Conservation (phyloP, 2,888 invertebrate species). For the Noctua janthe region DNA sequence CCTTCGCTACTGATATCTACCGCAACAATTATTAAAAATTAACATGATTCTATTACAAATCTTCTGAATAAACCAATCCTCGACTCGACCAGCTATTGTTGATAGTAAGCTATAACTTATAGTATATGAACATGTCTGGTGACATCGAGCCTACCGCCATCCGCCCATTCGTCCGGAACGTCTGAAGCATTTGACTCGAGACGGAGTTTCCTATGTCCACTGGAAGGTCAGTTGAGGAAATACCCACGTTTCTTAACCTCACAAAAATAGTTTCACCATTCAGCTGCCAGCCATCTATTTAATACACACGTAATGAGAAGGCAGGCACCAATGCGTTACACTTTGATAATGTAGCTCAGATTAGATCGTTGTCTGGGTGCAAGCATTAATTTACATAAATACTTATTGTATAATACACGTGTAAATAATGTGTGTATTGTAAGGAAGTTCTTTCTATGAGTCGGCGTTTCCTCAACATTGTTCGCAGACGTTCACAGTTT, state of each 20-base stretch:
- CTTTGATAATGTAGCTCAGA: conserved; percentile 44
- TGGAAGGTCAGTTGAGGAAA: conserved; percentile 81
- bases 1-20: too few species aligned
- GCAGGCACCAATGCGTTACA: conserved; percentile 55
- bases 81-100: background rate
- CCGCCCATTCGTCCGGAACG: conserved; percentile 71
- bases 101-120: background rate
- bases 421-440: conserved; percentile 29
- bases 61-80: background rate
- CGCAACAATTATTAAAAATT: background rate
- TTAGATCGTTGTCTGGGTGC: conserved; percentile 53
- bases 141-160: conserved; percentile 66
- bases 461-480: conserved; percentile 39
- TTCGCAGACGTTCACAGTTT: conserved; percentile 2
- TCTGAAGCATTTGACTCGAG: conserved; percentile 75
- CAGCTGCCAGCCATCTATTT: conserved; percentile 33
- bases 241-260: conserved; percentile 72
- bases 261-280: conserved; percentile 71
- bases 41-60: background rate
- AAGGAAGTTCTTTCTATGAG: conserved; percentile 26
- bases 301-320: conserved; percentile 40
- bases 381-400: conserved; percentile 47
- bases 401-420: conserved; percentile 30
- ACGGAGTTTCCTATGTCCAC: conserved; percentile 76
- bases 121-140: conserved; percentile 56